Conservation (phyloP, 2,888 invertebrate genomes). For the Mongoloraphidia duomilia region DNA sequence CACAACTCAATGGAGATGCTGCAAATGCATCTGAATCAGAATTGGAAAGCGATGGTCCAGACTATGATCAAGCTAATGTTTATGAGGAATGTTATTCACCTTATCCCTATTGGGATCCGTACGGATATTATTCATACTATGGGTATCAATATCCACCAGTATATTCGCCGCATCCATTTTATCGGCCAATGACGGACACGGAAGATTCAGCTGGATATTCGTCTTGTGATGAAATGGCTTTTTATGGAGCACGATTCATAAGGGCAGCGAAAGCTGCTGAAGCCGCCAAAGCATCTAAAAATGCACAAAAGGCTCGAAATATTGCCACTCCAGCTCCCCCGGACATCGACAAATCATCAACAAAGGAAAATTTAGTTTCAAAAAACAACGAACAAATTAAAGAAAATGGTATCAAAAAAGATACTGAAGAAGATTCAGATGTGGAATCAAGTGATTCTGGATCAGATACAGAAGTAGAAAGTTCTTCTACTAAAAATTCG, state of each 20-base stretch:
- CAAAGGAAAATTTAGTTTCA: constrained; percentile 9
- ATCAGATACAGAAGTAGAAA: constrained; percentile 13
- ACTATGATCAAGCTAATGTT: no score
- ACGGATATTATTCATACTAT: constrained; percentile 15
- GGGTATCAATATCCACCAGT: constrained; percentile 16
- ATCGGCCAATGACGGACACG: constrained; percentile 17
- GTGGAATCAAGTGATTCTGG: constrained; percentile 13
- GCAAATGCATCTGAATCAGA: constrained; percentile 1
- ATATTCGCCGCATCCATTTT: constrained; percentile 22
- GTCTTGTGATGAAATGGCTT: constrained; percentile 31
- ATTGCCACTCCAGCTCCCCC: constrained; percentile 11
- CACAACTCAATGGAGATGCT: constrained; percentile 6
- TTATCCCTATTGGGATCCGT: constrained; percentile 26
- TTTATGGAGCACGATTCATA: constrained; percentile 15
- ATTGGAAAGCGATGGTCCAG: neutral
- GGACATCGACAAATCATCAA: constrained; percentile 14
- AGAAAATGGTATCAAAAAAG: constrained; percentile 20
- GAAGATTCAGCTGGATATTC: constrained; percentile 29
- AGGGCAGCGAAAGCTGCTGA: neutral
- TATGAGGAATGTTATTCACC: neutral
- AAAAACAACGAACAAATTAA: constrained; percentile 19
- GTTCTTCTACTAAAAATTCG: constrained; percentile 6
- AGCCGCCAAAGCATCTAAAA: neutral
- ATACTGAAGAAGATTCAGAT: constrained; percentile 12
- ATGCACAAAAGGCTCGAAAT: neutral